Conservation (phyloP, 2,888 invertebrate genomes). For the Plusia festucae region DNA sequence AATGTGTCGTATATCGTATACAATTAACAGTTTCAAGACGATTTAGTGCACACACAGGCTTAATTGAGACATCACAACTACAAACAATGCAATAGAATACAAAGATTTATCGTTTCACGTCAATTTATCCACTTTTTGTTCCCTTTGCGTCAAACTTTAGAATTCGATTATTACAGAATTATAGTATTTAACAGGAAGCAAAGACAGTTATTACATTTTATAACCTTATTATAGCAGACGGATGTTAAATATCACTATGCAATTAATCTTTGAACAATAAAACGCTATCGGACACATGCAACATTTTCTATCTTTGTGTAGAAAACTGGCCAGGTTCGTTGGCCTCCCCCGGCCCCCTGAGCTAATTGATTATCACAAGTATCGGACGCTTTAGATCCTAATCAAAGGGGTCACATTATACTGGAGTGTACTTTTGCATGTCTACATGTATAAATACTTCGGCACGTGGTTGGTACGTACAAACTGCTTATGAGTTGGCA, state of each 20-base stretch:
- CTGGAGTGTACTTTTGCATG: constrained; percentile 58
- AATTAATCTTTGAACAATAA: constrained; percentile 62
- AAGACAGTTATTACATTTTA: constrained; percentile 43
- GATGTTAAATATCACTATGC: constrained; percentile 60
- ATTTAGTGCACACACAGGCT: neutral
- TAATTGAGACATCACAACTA: constrained; percentile 6
- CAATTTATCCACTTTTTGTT: constrained; percentile 23
- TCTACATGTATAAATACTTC: constrained; percentile 62
- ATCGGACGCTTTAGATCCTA: constrained; percentile 35
- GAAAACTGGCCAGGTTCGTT: constrained; percentile 42
- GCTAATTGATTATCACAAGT: constrained; percentile 11
- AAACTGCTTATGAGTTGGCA: constrained; percentile 73
- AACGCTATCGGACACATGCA: constrained; percentile 50
- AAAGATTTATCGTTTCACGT: constrained; percentile 39
- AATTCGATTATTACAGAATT: neutral
- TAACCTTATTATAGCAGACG: constrained; percentile 41
- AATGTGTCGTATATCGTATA: neutral
- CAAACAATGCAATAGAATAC: constrained; percentile 27
- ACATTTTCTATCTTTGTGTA: constrained; percentile 60
- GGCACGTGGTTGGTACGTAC: constrained; percentile 77
- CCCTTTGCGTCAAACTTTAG: constrained; percentile 31
- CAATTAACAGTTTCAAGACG: neutral
- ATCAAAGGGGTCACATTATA: constrained; percentile 61
- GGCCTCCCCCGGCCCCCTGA: constrained; percentile 47
- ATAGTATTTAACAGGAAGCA: constrained; percentile 44